Percentiles rank a stretch among this genome's conserved stretches.
Conservation (phyloP, 2,113 vertebrate species). For the Tricholaema leucomelas region DNA sequence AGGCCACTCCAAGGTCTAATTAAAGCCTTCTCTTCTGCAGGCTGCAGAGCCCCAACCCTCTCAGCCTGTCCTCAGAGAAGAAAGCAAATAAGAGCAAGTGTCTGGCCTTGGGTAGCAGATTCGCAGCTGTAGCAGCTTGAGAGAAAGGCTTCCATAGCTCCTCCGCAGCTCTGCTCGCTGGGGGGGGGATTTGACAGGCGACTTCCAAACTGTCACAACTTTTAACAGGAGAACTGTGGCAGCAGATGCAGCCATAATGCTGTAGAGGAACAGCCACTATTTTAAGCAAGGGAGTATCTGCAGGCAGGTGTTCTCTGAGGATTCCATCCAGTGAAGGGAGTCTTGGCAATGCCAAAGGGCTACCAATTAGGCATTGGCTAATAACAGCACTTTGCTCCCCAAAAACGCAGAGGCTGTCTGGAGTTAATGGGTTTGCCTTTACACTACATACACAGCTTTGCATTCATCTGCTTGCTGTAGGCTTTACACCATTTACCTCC, state of each 20-base stretch:
- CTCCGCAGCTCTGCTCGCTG: background rate
- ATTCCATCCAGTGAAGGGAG: background rate
- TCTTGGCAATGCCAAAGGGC: background rate
- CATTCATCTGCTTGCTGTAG: background rate
- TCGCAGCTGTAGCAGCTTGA: background rate
- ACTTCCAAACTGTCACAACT: slow-evolving; percentile 46
- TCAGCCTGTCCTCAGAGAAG: no score
- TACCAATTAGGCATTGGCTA: background rate
- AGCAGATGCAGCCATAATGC: slow-evolving; percentile 24
- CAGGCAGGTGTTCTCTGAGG: slow-evolving; percentile 14
- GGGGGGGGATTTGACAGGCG: slow-evolving; percentile 19
- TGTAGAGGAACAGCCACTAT: slow-evolving; percentile 1
- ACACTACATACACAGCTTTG: background rate
- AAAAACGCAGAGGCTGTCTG: background rate
- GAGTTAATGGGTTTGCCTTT: background rate
- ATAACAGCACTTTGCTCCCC: background rate
- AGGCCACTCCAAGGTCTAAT: no score
- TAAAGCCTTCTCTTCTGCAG: no score
- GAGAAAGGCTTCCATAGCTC: background rate
- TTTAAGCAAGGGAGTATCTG: slow-evolving; percentile 23
- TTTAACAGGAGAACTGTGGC: background rate
- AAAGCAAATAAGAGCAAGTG: background rate
- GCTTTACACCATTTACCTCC: background rate
- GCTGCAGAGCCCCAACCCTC: no score
- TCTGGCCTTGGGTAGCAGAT: background rate